phyloP scores from a whole-genome alignment of 2,113 vertebrate genomes.

The Numida meleagris region DNA sequence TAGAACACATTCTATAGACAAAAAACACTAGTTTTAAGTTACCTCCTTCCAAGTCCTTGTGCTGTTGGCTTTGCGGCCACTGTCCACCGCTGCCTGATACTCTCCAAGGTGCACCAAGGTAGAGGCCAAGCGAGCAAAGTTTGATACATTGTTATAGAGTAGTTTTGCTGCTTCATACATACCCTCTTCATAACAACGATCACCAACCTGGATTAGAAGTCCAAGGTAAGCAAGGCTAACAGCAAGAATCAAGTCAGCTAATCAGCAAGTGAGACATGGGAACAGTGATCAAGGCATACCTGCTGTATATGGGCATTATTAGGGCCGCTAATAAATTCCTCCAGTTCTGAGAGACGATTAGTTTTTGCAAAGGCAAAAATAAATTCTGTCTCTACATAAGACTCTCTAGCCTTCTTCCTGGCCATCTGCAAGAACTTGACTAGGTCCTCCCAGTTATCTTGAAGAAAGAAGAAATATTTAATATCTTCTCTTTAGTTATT shows the following conservation, averaged over 20 bases:
- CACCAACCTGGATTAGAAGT: conserved; percentile 82
- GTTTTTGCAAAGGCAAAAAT: conserved; percentile 95
- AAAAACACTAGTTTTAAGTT: neutral
- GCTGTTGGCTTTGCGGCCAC: conserved; percentile 90
- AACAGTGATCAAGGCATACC: conserved; percentile 69
- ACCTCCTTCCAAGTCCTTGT: conserved; percentile 94
- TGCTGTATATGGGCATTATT: conserved; percentile 95
- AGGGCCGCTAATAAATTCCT: conserved; percentile 90
- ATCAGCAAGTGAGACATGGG: neutral
- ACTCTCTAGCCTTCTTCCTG: conserved; percentile 88
- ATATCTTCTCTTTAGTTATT: neutral
- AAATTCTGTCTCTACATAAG: conserved; percentile 91
- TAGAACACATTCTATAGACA: neutral
- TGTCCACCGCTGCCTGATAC: conserved; percentile 93
- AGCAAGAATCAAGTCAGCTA: neutral
- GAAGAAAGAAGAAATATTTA: neutral
- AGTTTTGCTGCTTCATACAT: conserved; percentile 92
- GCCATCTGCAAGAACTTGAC: conserved; percentile 96
- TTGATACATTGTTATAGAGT: conserved; percentile 89
- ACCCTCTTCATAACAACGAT: conserved; percentile 88
- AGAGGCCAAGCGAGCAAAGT: conserved; percentile 90
- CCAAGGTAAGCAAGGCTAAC: neutral
- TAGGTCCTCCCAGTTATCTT: conserved; percentile 94
- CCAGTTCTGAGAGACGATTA: conserved; percentile 88
- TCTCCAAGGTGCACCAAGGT: conserved; percentile 90